Evolutionary conservation across 2,797 vertebrate genomes (phyloP).

Genomic region (Hydrocynus forskahlii): DNA sequence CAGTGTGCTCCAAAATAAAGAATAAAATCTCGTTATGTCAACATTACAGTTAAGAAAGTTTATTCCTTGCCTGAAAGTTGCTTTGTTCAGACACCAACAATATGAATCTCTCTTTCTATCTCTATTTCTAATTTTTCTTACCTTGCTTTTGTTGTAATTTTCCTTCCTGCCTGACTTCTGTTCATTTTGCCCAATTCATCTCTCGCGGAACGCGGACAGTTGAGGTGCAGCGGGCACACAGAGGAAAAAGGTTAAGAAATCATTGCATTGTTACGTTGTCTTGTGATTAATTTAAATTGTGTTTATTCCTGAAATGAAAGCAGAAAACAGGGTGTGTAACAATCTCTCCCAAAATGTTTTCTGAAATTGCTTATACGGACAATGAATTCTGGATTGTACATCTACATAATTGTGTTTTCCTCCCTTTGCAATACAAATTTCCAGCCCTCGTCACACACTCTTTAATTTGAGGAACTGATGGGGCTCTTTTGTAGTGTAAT

Average conservation of each 20-base stretch:
- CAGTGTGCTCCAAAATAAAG: too few species aligned
- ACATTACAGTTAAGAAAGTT: background rate
- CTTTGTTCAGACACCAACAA: background rate
- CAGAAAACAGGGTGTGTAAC: background rate
- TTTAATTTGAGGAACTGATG: background rate
- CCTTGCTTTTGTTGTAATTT: too few species aligned
- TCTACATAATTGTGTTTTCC: background rate
- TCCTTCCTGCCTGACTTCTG: background rate
- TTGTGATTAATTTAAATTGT: background rate
- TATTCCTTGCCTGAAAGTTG: too few species aligned
- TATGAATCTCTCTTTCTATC: background rate
- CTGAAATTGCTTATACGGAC: background rate
- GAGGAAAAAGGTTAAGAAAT: background rate
- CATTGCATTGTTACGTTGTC: background rate
- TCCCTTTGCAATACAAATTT: background rate
- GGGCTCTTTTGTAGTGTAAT: background rate
- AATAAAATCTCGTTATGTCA: too few species aligned
- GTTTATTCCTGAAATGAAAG: background rate
- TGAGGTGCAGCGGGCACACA: background rate
- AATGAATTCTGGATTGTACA: background rate
- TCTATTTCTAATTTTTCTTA: background rate
- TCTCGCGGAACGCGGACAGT: background rate
- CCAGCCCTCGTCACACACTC: background rate
- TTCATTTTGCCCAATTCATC: conserved; percentile 4
- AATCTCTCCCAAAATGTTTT: background rate